Evolutionary conservation across 2,888 invertebrate species (phyloP).

Genomic region (Orthosia gothica): DNA sequence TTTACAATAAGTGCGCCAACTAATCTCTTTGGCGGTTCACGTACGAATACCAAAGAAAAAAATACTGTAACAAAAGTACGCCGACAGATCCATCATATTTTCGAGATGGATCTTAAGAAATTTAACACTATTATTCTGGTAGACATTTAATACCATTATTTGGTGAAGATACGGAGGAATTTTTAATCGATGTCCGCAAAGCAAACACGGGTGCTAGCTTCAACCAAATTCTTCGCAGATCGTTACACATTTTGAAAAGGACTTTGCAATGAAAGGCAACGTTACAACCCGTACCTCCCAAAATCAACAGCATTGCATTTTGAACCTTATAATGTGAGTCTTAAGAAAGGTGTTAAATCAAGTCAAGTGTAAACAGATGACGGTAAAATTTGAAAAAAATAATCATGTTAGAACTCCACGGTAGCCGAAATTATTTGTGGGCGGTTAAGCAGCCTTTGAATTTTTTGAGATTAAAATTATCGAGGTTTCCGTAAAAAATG

Average conservation of each 20-base stretch:
- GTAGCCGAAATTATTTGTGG: constrained; percentile 85
- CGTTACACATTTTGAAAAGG: constrained; percentile 84
- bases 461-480: constrained; percentile 71
- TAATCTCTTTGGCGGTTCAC: constrained; percentile 67
- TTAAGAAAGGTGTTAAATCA: constrained; percentile 54
- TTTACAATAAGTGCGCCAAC: constrained; percentile 57
- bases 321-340: constrained; percentile 49
- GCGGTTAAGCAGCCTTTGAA: constrained; percentile 78
- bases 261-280: constrained; percentile 75
- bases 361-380: constrained; percentile 23
- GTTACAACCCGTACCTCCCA: constrained; percentile 24
- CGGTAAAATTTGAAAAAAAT: constrained; percentile 76
- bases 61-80: constrained; percentile 77
- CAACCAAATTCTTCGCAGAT: constrained; percentile 87
- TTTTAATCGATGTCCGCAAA: constrained; percentile 85
- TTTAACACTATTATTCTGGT: constrained; percentile 88
- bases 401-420: constrained; percentile 86
- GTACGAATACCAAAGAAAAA: constrained; percentile 65
- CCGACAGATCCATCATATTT: constrained; percentile 88
- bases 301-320: constrained; percentile 44
- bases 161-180: constrained; percentile 77
- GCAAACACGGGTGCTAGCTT: constrained; percentile 85
- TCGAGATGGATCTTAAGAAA: constrained; percentile 84
- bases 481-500: constrained; percentile 54
- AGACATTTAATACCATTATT: constrained; percentile 86